A percentile compares a stretch with the other conserved stretches of the same genome.
Evolutionary conservation across 1,140 invertebrate species (phyloP).

Genomic region (Drosophila chauvacae): DNA sequence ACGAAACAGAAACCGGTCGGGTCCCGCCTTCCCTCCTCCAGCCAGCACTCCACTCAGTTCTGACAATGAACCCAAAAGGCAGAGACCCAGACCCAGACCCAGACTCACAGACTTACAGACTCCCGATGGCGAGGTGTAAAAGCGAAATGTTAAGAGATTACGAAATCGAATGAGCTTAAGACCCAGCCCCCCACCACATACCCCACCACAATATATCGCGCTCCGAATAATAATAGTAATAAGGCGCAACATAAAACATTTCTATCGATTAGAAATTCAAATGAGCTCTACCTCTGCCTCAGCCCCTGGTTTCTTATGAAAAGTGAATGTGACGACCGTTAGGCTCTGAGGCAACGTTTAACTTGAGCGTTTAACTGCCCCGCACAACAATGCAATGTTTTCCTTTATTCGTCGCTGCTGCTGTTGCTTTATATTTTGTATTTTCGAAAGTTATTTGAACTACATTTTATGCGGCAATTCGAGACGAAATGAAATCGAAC

Average conservation of each 20-base stretch:
- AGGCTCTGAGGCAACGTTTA: conserved; percentile 33
- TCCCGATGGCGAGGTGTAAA: conserved; percentile 50
- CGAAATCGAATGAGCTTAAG: conserved; percentile 48
- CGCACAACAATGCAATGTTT: conserved; percentile 64
- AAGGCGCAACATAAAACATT: conserved; percentile 43
- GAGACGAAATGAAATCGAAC: conserved; percentile 5
- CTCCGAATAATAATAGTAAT: conserved; percentile 57
- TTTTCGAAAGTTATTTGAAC: conserved; percentile 72
- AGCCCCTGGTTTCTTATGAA: conserved; percentile 14
- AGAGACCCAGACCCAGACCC: conserved; percentile 50
- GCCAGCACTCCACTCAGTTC: conserved; percentile 38
- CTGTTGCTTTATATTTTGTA: background rate
- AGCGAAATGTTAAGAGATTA: conserved; percentile 58
- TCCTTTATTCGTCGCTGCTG: conserved; percentile 12
- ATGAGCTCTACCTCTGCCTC: conserved; percentile 9
- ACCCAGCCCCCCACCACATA: background rate
- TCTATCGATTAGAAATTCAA: conserved; percentile 52
- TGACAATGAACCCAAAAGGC: conserved; percentile 68
- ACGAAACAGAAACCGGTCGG: conserved; percentile 33
- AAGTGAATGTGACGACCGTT: conserved; percentile 62
- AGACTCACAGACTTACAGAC: conserved; percentile 10
- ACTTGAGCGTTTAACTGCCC: conserved; percentile 26
- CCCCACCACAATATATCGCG: conserved; percentile 4
- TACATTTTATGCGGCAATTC: conserved; percentile 57
- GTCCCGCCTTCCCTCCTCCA: conserved; percentile 1